Conservation (phyloP, 1,140 invertebrate genomes). For the Eriocheir sinensis region DNA sequence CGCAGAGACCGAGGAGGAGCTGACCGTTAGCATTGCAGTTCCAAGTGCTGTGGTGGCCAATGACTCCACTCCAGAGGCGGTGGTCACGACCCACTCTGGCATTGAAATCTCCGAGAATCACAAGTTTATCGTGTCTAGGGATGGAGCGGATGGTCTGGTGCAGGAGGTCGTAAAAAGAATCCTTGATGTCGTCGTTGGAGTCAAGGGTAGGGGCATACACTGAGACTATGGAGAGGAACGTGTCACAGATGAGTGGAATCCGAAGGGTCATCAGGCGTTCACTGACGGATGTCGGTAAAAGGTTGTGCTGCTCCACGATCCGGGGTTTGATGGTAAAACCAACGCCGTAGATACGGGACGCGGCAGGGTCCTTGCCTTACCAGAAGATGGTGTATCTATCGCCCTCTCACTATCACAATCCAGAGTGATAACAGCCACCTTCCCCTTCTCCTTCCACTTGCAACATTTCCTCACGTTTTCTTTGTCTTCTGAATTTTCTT, state of each 20-base stretch:
- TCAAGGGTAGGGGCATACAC: constrained; percentile 25
- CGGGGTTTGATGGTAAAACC: too few species aligned
- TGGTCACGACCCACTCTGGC: background rate
- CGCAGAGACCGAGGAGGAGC: background rate
- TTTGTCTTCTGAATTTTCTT: too few species aligned
- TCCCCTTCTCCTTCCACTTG: too few species aligned
- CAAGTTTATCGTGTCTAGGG: background rate
- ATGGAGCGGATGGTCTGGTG: background rate
- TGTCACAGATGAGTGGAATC: background rate
- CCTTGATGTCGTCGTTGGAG: background rate
- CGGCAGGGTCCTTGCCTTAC: too few species aligned
- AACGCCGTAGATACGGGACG: too few species aligned
- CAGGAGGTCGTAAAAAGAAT: background rate
- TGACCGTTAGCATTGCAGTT: constrained; percentile 35
- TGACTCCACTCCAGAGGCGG: background rate
- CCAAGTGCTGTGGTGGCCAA: background rate
- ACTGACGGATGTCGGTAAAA: too few species aligned
- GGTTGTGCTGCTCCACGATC: too few species aligned
- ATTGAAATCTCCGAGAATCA: constrained; percentile 42
- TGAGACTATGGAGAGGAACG: background rate
- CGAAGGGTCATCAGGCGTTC: constrained; percentile 10
- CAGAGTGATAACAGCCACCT: too few species aligned
- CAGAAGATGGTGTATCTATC: too few species aligned
- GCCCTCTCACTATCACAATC: too few species aligned
- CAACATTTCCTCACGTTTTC: too few species aligned